Base-by-base conservation (phyloP, 2,888 invertebrate species). In the Dendrolimus pini region DNA sequence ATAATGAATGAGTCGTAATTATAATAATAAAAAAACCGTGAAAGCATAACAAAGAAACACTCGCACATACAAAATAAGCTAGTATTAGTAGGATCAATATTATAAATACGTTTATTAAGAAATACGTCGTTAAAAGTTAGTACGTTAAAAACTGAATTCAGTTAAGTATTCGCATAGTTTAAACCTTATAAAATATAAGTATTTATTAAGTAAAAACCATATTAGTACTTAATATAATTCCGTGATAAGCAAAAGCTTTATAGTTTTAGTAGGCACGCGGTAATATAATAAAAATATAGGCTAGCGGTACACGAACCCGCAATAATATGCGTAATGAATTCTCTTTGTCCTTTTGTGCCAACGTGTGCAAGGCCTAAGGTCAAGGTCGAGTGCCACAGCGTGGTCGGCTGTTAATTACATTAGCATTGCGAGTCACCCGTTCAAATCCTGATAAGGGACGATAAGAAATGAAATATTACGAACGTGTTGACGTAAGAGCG, bases 241-340 rank as follows among this genome's bases (percentile, higher is more conserved):
- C 47, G 47, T 47, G 47, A 47, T 47, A 47, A 47, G 12, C 12
- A 10, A 47, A 10, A 47, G 12, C 9, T 12, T 10, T 9, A 47
- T 10, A 10, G 12, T 47, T 47, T 47, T 47, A 12, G 9, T 47
- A 10, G 47, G 47, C 12, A 47, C 47, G 47, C 47, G 12, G 47
- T 9, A 47, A 47, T 30, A 30, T 30, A 30, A 30, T 30, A 30
- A 47, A 47, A 47, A 47, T 47, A 47, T 47, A 47, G 47, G 47
- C 47, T 47, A 10, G 47, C 47, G 9, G 7, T 47, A 47, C 61
- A 61, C 59, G 58, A 56, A 61, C 54, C 52, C 52, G 60, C 56
- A 58, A 60, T 56, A 58, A 59, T 59, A 59, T 59, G 59, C 57
- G 59, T 55, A 59, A 61, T 59, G 59, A 56, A 59, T 54, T 60